These are phyloP conservation scores for Hydraecia micacea DNA, from an alignment of 2,888 invertebrate genomes.

Conservation along the genomic window DNA sequence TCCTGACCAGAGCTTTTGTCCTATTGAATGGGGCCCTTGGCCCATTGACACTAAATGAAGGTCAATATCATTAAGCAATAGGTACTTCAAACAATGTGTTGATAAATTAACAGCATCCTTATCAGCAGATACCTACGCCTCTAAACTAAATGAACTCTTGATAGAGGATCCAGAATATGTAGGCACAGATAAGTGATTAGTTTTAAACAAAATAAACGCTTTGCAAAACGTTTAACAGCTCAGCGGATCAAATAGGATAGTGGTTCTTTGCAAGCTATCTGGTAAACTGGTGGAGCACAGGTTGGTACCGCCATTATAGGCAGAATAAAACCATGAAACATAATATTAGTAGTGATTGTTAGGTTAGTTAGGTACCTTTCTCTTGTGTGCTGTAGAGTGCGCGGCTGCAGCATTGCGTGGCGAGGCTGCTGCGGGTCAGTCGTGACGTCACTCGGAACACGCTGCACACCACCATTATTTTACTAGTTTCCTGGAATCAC, in stretches of 20 bases:
- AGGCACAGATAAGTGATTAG: background rate
- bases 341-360: background rate
- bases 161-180: slow-evolving; percentile 1
- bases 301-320: background rate
- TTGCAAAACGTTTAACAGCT: slow-evolving; percentile 6
- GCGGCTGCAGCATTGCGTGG: slow-evolving; percentile 70
- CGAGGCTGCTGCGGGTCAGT: slow-evolving; percentile 57
- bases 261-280: background rate
- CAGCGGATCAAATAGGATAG: slow-evolving; percentile 1
- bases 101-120: slow-evolving; percentile 22
- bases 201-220: background rate
- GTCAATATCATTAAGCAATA: slow-evolving; percentile 51
- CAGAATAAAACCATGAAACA: background rate
- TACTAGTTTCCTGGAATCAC: slow-evolving; percentile 40
- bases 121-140: slow-evolving; percentile 20
- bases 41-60: slow-evolving; percentile 23
- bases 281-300: background rate
- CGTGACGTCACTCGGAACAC: slow-evolving; percentile 72
- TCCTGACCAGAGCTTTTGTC: background rate
- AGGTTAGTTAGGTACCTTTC: slow-evolving; percentile 60
- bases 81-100: slow-evolving; percentile 22
- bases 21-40: background rate
- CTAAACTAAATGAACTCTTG: slow-evolving; percentile 22
- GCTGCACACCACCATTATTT: slow-evolving; percentile 72
- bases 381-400: slow-evolving; percentile 76